These are phyloP conservation scores for Drosophila carrolli DNA, from an alignment of 1,140 invertebrate species.

Conservation along the genomic window DNA sequence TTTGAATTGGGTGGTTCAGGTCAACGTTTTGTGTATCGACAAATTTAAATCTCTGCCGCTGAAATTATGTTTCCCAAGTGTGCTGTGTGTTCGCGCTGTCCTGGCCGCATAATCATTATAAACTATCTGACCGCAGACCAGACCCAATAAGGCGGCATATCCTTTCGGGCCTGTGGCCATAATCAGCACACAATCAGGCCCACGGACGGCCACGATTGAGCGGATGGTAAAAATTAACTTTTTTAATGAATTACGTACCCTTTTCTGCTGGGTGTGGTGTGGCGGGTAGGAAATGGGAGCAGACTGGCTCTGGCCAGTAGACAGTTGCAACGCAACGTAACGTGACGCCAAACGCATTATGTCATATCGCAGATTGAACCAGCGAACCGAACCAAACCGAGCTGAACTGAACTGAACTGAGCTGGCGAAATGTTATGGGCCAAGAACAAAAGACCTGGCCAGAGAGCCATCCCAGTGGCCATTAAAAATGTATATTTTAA, in stretches of 20 bases:
- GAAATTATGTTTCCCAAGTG: constrained; percentile 57
- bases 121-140: constrained; percentile 55
- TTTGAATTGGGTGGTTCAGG: neutral
- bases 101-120: constrained; percentile 46
- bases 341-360: constrained; percentile 79
- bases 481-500: constrained; percentile 82
- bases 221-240: constrained; percentile 80
- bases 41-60: constrained; percentile 33
- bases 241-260: constrained; percentile 75
- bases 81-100: constrained; percentile 34
- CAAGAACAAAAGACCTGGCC: constrained; percentile 70
- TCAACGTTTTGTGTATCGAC: neutral
- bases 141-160: constrained; percentile 70
- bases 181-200: constrained; percentile 72
- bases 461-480: constrained; percentile 47
- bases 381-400: constrained; percentile 59
- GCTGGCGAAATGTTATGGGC: constrained; percentile 56
- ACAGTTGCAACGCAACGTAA: constrained; percentile 68
- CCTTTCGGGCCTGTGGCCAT: constrained; percentile 66
- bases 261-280: neutral
- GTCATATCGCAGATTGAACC: constrained; percentile 81
- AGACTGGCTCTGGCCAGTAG: constrained; percentile 11
- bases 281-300: neutral
- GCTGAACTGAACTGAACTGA: constrained; percentile 37
- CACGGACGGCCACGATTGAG: constrained; percentile 54